A percentile compares a stretch with the other conserved stretches of the same genome.
phyloP scores from a whole-genome alignment of 2,113 vertebrate species.

The Kryptolebias marmoratus region DNA sequence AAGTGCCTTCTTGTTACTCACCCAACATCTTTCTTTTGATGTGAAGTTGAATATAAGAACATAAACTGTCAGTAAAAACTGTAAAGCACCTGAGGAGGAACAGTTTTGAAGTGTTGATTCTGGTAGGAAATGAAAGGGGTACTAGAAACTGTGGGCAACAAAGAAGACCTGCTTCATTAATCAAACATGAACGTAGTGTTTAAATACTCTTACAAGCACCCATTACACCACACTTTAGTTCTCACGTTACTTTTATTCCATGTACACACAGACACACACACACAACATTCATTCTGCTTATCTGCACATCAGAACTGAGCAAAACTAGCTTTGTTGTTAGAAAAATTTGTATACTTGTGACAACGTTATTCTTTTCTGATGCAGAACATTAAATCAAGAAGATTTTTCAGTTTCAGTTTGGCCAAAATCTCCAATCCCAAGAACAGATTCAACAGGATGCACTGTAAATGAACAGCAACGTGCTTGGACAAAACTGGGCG shows the following conservation, averaged over 20 bases:
- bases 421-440: constrained; percentile 4
- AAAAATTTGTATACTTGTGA: neutral
- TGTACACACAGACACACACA: neutral
- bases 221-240: neutral
- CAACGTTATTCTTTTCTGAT: constrained; percentile 28
- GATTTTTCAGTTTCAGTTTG: neutral
- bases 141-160: neutral
- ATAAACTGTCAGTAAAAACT: neutral
- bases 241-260: constrained; percentile 11
- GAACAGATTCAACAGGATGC: constrained; percentile 5
- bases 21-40: neutral
- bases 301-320: neutral
- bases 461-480: neutral
- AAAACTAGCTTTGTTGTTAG: constrained; percentile 10
- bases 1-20: constrained; percentile 33
- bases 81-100: constrained; percentile 1
- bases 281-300: neutral
- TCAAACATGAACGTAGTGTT: neutral
- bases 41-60: neutral
- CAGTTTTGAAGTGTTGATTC: constrained; percentile 4
- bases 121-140: constrained; percentile 21
- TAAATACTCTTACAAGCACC: constrained; percentile 3
- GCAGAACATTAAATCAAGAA: constrained; percentile 23
- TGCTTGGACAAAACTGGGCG: constrained; percentile 1
- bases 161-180: constrained; percentile 21